Base-by-base conservation (phyloP, 2,888 invertebrate genomes). In the Pseudococcus longispinus region DNA sequence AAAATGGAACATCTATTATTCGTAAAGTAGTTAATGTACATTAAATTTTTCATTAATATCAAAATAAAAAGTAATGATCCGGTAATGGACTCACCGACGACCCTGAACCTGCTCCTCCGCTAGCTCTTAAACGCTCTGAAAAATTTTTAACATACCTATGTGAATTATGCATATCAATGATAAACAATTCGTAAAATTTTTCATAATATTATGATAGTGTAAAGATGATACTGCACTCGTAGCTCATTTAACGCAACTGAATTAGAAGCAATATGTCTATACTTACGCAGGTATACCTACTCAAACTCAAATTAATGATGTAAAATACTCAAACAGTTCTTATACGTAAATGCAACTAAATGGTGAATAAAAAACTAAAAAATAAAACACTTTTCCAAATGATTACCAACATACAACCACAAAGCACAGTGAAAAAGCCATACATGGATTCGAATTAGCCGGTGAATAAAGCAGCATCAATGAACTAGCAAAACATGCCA, bases 121-220 rank as follows among this genome's bases (percentile, higher is more conserved):
- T 92, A 55, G 93, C 93, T 89, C 93, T 91, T 88, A 93, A 91
- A 87, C 93, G 92, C 90, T 93, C 93, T 93, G 91, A 86, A 92
- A 91, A 89, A 89, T 89, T 89, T 26, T 4, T 37, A 8, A 37
- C 37, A 6, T 4, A 37, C 0, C 37, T 0, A 9, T 37, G 37
- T 37, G 9, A 9, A 37, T 37, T 37, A 37, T 5, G 8, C 9
- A 37, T 9, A 37, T 4, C 5, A 37, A 37, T 37, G 9, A 5
- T 37, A 9, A 37, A 9, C 2, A 37, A 37, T n/a, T n/a, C 2
- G 8, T 37, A 37, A 37, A 37, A 37, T 37, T 37, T 37, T 37
- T 37, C 37, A 37, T 37, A 2, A 37, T 6, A 37, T 37, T 37
- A 37, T 37, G 37, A 37, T 37, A 37, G 37, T 6, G 37, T 37